Evolutionary conservation across 2,113 vertebrate genomes (phyloP).

Genomic region (Lophius piscatorius): DNA sequence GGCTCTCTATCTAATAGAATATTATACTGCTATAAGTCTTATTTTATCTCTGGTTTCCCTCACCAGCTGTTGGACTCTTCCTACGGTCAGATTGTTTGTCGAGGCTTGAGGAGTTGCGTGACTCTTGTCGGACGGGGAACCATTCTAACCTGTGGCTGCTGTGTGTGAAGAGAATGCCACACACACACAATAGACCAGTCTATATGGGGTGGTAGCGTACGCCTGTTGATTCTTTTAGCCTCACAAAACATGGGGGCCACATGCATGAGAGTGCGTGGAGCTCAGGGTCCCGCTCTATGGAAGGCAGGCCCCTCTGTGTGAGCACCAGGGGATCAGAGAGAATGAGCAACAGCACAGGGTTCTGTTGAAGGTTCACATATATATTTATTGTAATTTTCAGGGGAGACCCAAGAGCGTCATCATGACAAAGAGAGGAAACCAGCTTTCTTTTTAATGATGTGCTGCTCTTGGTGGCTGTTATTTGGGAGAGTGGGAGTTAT

Average conservation of each 20-base stretch:
- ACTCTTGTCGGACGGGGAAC: slow-evolving; percentile 34
- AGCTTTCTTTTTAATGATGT: slow-evolving; percentile 59
- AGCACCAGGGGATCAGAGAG: neutral
- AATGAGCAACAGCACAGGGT: neutral
- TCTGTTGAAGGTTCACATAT: neutral
- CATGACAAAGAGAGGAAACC: no score
- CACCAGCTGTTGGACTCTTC: no score
- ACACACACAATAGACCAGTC: slow-evolving; percentile 39
- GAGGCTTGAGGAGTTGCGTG: neutral
- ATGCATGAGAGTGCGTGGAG: slow-evolving; percentile 21
- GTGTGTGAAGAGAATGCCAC: no score
- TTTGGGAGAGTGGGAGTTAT: slow-evolving; percentile 63
- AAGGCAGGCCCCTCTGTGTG: neutral
- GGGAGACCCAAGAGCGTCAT: no score
- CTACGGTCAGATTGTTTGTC: neutral
- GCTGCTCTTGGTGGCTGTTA: slow-evolving; percentile 54
- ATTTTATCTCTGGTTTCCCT: no score
- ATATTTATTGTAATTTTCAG: no score
- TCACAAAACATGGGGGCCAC: slow-evolving; percentile 34
- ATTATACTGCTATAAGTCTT: no score
- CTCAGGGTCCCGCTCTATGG: slow-evolving; percentile 22
- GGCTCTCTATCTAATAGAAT: no score
- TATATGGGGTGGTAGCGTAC: slow-evolving; percentile 30
- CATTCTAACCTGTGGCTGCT: slow-evolving; percentile 32
- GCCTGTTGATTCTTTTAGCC: slow-evolving; percentile 35